Conservation (phyloP, 2,888 invertebrate species). For the Trachelus troglodyta region DNA sequence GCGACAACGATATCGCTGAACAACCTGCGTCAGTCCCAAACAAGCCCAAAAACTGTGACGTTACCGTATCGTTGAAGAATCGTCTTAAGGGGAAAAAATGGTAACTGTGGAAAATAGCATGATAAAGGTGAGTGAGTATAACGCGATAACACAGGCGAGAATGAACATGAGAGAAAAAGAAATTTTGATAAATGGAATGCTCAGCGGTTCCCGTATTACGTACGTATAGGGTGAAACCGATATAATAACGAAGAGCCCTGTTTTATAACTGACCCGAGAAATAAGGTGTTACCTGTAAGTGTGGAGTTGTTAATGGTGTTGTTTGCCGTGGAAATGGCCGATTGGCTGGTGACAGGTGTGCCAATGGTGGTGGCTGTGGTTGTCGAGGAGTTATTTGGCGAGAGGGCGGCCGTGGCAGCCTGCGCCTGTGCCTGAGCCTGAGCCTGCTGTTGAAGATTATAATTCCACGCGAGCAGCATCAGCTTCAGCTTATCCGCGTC, state of each 20-base stretch:
- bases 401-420: conserved; percentile 58
- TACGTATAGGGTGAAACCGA: not conserved
- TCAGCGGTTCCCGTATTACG: not conserved
- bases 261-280: conserved; percentile 45
- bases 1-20: not conserved
- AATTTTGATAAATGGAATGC: not conserved
- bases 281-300: conserved; percentile 64
- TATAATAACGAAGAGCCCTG: not conserved
- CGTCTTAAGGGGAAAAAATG: not conserved
- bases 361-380: conserved; percentile 59
- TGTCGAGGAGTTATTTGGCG: conserved; percentile 62
- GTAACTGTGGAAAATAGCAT: not conserved
- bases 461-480: conserved; percentile 91
- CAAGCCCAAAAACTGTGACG: not conserved
- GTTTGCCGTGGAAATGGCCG: conserved; percentile 64
- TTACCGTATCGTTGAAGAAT: not conserved
- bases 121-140: not conserved
- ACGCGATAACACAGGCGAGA: not conserved
- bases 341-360: conserved; percentile 63
- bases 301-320: conserved; percentile 65
- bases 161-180: not conserved
- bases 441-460: conserved; percentile 76
- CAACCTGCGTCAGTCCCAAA: not conserved
- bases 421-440: conserved; percentile 56
- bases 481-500: conserved; percentile 89